A percentile compares a stretch with the other conserved stretches of the same genome.
These are phyloP conservation scores for Gyrodactylus salaris DNA, from an alignment of 1,140 invertebrate genomes.

Conservation along the genomic window DNA sequence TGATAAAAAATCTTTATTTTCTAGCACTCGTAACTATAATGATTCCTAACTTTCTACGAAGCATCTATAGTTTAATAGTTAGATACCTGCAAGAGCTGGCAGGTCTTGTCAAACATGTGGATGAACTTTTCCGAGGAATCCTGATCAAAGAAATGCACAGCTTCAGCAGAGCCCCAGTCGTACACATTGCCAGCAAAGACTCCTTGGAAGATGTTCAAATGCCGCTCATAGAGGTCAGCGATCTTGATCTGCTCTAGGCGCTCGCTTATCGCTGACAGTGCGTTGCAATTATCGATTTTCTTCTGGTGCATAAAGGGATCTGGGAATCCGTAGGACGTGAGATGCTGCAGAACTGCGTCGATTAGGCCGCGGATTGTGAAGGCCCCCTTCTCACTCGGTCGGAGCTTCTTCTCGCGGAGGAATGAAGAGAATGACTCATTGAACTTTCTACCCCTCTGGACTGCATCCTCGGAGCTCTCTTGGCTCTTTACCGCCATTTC, in stretches of 20 bases:
- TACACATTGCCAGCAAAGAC: constrained; percentile 57
- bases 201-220: constrained; percentile 26
- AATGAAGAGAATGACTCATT: constrained; percentile 22
- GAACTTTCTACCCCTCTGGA: not conserved
- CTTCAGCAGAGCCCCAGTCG: constrained; percentile 69
- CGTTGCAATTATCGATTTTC: constrained; percentile 31
- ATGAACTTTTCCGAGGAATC: not conserved
- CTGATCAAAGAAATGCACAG: constrained; percentile 21
- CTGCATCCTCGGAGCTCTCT: not conserved
- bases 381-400: constrained; percentile 39
- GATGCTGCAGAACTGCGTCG: constrained; percentile 23
- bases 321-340: not conserved
- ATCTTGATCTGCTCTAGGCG: constrained; percentile 27
- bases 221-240: constrained; percentile 20
- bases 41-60: too few species aligned
- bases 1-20: too few species aligned
- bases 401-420: constrained; percentile 35
- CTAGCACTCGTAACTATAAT: too few species aligned
- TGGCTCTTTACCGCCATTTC: not conserved
- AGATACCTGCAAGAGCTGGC: not conserved
- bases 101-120: not conserved
- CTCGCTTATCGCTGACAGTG: constrained; percentile 23
- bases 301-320: constrained; percentile 26
- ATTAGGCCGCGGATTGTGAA: constrained; percentile 43
- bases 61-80: too few species aligned